These are phyloP conservation scores for Saccostrea glomerata DNA, from an alignment of 1,140 invertebrate genomes.

Conservation along the genomic window DNA sequence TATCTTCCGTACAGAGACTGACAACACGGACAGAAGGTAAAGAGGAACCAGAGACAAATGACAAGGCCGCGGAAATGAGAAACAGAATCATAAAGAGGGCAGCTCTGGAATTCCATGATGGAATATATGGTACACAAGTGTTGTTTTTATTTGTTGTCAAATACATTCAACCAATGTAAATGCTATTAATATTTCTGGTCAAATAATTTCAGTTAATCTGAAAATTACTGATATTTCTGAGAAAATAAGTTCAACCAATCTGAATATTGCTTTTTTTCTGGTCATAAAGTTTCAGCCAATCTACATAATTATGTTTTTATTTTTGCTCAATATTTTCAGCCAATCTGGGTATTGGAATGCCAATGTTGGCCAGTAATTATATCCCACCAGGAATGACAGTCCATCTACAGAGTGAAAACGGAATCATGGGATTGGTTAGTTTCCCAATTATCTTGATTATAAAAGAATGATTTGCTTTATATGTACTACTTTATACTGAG, in stretches of 20 bases:
- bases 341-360: slow-evolving; percentile 97
- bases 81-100: slow-evolving; percentile 94
- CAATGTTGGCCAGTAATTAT: slow-evolving; percentile 96
- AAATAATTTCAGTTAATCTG: too few species aligned
- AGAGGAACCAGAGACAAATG: slow-evolving; percentile 41
- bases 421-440: slow-evolving; percentile 91
- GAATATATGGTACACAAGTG: slow-evolving; percentile 91
- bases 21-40: slow-evolving; percentile 61
- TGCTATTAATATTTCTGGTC: too few species aligned
- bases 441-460: neutral
- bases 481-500: too few species aligned
- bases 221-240: too few species aligned
- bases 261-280: neutral
- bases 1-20: slow-evolving; percentile 61
- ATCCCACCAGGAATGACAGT: slow-evolving; percentile 85
- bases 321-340: slow-evolving; percentile 79
- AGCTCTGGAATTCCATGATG: slow-evolving; percentile 97
- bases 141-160: neutral
- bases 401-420: slow-evolving; percentile 97
- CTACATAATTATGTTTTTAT: neutral
- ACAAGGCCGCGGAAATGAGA: slow-evolving; percentile 82
- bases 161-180: slow-evolving; percentile 86
- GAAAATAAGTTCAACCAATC: too few species aligned
- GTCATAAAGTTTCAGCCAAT: too few species aligned
- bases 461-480: neutral